A percentile compares a stretch with the other conserved stretches of the same genome.
These are phyloP conservation scores for Trachelus stipa DNA, from an alignment of 2,888 invertebrate species.

Conservation along the genomic window DNA sequence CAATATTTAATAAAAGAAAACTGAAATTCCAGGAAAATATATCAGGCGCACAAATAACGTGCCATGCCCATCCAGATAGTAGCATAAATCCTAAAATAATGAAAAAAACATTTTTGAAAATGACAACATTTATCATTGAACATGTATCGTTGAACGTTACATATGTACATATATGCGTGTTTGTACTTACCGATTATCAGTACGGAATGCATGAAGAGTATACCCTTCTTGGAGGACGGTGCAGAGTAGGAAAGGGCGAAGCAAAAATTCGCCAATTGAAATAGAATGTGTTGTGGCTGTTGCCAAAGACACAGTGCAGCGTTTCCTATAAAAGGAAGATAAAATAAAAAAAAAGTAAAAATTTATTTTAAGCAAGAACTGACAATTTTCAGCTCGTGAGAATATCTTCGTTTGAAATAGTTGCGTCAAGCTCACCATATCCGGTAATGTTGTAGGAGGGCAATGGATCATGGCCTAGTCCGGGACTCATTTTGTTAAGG, in stretches of 20 bases:
- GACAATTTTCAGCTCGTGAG: background rate
- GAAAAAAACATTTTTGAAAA: conserved; percentile 15
- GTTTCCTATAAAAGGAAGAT: conserved; percentile 48
- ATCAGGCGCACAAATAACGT: conserved; percentile 87
- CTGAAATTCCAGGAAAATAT: conserved; percentile 90
- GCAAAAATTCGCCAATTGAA: conserved; percentile 82
- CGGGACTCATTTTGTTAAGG: conserved; percentile 53
- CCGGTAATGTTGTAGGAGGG: conserved; percentile 56
- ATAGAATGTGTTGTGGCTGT: conserved; percentile 78
- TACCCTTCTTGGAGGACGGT: conserved; percentile 82
- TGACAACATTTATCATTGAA: background rate
- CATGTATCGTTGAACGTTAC: conserved; percentile 1
- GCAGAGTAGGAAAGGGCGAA: conserved; percentile 85
- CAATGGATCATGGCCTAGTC: conserved; percentile 59
- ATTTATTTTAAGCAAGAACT: background rate
- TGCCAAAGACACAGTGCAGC: conserved; percentile 71
- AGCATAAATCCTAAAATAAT: conserved; percentile 76
- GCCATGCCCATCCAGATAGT: conserved; percentile 91
- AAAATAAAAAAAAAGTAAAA: conserved; percentile 2
- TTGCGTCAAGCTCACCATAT: conserved; percentile 15
- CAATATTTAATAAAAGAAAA: conserved; percentile 83
- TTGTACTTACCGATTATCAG: conserved; percentile 78
- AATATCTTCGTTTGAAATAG: background rate
- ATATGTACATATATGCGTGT: background rate
- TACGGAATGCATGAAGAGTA: conserved; percentile 84